These are phyloP conservation scores for Ctena decussata DNA, from an alignment of 2,888 invertebrate species.

Conservation along the genomic window DNA sequence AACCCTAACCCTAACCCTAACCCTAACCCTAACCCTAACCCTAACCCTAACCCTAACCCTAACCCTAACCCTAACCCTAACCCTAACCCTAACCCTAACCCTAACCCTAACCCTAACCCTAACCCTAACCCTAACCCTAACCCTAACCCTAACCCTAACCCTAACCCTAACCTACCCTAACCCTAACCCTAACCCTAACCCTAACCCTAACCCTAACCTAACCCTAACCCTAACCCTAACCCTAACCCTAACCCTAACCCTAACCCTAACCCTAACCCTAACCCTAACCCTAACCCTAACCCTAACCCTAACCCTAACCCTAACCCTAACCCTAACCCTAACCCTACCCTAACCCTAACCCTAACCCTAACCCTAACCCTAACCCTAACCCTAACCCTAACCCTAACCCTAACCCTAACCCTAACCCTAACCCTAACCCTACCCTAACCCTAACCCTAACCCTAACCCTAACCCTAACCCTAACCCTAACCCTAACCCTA, in stretches of 20 bases:
- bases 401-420: conserved; percentile 34
- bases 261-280: conserved; percentile 66
- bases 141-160: conserved; percentile 62
- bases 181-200: conserved; percentile 11
- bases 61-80: conserved; percentile 61
- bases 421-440: conserved; percentile 38
- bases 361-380: conserved; percentile 53
- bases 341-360: too few species aligned
- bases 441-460: too few species aligned
- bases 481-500: conserved; percentile 28
- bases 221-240: conserved; percentile 14
- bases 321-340: conserved; percentile 56
- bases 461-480: conserved; percentile 18
- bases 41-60: conserved; percentile 41
- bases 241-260: conserved; percentile 45
- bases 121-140: conserved; percentile 60
- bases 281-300: conserved; percentile 62
- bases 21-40: conserved; percentile 49
- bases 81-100: conserved; percentile 53
- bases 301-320: conserved; percentile 39
- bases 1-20: conserved; percentile 61
- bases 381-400: conserved; percentile 42
- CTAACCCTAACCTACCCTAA: conserved; percentile 47
- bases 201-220: conserved; percentile 33
- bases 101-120: conserved; percentile 55